These are phyloP conservation scores for Chionis minor DNA, from an alignment of 2,113 vertebrate genomes.

Conservation along the genomic window DNA sequence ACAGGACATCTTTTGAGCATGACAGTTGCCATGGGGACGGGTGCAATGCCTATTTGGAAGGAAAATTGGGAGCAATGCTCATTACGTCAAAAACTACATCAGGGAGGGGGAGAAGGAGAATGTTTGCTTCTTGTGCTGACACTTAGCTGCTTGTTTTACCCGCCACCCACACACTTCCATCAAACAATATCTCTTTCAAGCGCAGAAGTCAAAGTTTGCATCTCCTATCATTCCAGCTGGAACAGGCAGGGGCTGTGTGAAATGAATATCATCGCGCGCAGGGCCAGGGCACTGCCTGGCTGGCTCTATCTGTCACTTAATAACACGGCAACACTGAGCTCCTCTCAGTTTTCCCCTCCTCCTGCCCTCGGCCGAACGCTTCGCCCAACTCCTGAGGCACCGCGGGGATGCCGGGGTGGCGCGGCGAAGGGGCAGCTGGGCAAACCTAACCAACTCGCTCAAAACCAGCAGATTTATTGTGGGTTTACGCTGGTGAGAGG, in stretches of 20 bases:
- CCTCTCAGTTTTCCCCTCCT: not conserved
- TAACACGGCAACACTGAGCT: not conserved
- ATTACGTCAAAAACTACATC: slow-evolving; percentile 73
- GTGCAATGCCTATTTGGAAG: slow-evolving; percentile 71
- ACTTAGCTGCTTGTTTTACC: slow-evolving; percentile 74
- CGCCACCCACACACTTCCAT: slow-evolving; percentile 73
- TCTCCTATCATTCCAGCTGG: slow-evolving; percentile 71
- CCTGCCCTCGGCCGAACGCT: accelerated
- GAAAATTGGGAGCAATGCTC: slow-evolving; percentile 73
- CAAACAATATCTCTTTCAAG: slow-evolving; percentile 79
- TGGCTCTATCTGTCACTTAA: slow-evolving; percentile 18
- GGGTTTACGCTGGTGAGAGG: not conserved
- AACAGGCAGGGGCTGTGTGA: slow-evolving; percentile 33
- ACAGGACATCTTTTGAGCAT: slow-evolving; percentile 75
- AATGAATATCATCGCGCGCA: slow-evolving; percentile 34
- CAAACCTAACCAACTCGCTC: not conserved
- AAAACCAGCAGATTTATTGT: not conserved
- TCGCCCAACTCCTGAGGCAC: not conserved
- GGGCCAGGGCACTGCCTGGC: not conserved
- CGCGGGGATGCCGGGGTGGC: accelerated
- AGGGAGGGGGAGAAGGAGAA: slow-evolving; percentile 50
- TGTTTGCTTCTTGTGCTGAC: slow-evolving; percentile 72
- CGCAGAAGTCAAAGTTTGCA: slow-evolving; percentile 73
- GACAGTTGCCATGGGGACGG: slow-evolving; percentile 76
- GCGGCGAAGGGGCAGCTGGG: not conserved